A percentile compares a stretch with the other conserved stretches of the same genome.
Conservation (phyloP, 1,140 invertebrate genomes). For the Wasmannia auropunctata region DNA sequence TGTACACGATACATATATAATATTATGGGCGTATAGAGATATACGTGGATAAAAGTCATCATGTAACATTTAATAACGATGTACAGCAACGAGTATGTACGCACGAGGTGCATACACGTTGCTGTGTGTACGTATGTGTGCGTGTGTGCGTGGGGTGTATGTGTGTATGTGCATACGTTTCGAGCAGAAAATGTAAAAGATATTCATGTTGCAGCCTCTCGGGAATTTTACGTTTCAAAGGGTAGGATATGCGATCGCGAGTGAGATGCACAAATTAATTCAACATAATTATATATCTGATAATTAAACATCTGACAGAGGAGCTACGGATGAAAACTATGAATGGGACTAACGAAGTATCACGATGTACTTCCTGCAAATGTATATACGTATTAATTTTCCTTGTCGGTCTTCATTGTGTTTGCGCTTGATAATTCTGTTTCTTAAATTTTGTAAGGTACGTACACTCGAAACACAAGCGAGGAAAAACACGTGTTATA, state of each 20-base stretch:
- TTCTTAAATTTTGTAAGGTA: not conserved
- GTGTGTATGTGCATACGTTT: not conserved
- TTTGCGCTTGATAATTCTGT: not conserved
- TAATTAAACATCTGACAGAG: not conserved
- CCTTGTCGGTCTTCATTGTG: not conserved
- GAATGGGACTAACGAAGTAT: not conserved
- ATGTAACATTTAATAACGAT: conserved; percentile 19
- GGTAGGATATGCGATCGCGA: not conserved
- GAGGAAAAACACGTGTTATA: not conserved
- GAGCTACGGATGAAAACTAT: not conserved
- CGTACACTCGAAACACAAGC: too few species aligned
- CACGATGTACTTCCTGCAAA: not conserved
- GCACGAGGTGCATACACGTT: not conserved
- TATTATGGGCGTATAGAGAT: not conserved
- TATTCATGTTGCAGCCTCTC: not conserved
- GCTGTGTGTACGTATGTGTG: not conserved
- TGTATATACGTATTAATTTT: not conserved
- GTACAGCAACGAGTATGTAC: not conserved
- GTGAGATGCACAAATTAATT: not conserved
- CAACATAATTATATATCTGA: too few species aligned
- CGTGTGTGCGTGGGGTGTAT: not conserved
- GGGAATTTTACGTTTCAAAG: not conserved
- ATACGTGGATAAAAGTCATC: not conserved
- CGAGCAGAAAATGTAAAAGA: conserved; percentile 3
- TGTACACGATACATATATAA: not conserved